Conservation (phyloP, 1,140 invertebrate species). For the Bombus picipes region DNA sequence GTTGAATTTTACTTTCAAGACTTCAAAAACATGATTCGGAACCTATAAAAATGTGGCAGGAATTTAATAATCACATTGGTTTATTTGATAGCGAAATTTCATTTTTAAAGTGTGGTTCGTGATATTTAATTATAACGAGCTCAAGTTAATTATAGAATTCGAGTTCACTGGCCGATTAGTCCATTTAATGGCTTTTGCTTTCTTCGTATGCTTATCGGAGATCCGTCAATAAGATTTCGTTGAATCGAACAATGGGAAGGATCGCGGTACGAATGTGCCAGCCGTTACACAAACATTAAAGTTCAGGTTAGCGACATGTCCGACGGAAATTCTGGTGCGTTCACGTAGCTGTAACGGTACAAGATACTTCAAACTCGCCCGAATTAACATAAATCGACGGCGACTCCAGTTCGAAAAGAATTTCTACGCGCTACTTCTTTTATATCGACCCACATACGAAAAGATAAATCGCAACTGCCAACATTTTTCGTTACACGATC, state of each 20-base stretch:
- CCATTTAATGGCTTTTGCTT: not conserved
- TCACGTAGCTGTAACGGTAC: conserved; percentile 76
- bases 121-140: not conserved
- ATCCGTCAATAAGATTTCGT: not conserved
- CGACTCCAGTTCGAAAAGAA: conserved; percentile 57
- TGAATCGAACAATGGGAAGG: conserved; percentile 13
- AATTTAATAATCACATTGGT: not conserved
- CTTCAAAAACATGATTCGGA: not conserved
- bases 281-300: conserved; percentile 58
- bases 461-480: conserved; percentile 12
- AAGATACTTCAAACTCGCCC: conserved; percentile 70
- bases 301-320: conserved; percentile 25
- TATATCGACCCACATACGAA: conserved; percentile 53
- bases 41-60: not conserved
- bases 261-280: not conserved
- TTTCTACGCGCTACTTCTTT: conserved; percentile 72
- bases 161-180: not conserved
- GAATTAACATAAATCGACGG: conserved; percentile 79
- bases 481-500: not conserved
- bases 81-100: not conserved
- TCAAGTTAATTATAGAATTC: not conserved
- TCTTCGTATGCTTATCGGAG: not conserved
- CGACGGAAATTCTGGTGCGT: conserved; percentile 34
- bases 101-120: not conserved
- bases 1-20: not conserved